Conservation (phyloP, 2,888 invertebrate species). For the Dryobotodes eremita region DNA sequence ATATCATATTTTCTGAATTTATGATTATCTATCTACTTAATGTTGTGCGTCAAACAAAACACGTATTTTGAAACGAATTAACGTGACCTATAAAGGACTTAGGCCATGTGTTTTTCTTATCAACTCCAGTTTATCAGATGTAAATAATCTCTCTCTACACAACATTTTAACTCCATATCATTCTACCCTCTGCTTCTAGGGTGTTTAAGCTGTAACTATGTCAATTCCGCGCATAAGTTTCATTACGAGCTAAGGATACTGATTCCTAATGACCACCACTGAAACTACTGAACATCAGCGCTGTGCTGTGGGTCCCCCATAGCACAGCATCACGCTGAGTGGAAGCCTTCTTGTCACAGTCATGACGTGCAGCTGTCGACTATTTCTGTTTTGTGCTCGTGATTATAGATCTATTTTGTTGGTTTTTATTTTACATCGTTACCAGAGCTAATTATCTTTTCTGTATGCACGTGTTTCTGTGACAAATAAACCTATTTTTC, state of each 20-base stretch:
- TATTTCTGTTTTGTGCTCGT: too few relatives aligned
- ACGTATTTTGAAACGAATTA: conserved; percentile 4
- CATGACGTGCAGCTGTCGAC: too few relatives aligned
- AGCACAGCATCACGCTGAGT: too few relatives aligned
- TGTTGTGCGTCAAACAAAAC: conserved; percentile 4
- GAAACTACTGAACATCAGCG: too few relatives aligned
- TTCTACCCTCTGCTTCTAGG: not conserved
- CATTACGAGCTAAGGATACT: not conserved
- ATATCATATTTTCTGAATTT: not conserved
- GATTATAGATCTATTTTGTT: too few relatives aligned
- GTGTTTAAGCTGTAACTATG: not conserved
- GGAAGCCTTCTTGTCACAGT: too few relatives aligned
- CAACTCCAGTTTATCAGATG: conserved; percentile 4
- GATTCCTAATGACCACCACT: too few relatives aligned
- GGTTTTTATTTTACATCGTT: too few relatives aligned
- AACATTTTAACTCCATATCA: not conserved
- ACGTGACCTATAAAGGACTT: conserved; percentile 28
- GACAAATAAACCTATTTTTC: too few relatives aligned
- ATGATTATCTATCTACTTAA: not conserved
- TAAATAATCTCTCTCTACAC: not conserved
- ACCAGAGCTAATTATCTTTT: too few relatives aligned
- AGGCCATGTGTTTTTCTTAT: conserved; percentile 34
- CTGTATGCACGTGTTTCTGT: too few relatives aligned
- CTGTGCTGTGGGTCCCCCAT: too few relatives aligned
- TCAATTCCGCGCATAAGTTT: not conserved